Evolutionary conservation across 2,113 vertebrate genomes (phyloP), one percentile per base, ranked within the genome.

Genomic region (Lates calcarifer): DNA sequence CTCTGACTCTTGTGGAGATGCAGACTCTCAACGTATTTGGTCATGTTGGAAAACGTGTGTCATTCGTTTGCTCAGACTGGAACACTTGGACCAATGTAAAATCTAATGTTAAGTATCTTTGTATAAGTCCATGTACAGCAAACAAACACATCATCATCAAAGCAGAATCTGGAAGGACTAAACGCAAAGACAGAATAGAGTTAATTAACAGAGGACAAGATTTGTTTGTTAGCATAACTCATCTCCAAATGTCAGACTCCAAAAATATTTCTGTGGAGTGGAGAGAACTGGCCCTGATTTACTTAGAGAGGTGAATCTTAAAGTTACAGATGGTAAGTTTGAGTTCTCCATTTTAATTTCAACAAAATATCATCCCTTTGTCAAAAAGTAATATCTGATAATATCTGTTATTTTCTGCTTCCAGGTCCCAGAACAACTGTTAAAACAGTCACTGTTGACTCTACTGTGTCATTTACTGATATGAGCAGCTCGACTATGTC

Each of bases 201-300:
- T 2, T 90, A 58, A 10, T 0, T 13, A 87, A 85, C 60, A 29
- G 0, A 5, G 33, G 0, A 26, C 3, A 77, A 4, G 0, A 0
- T 45, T 81, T 87, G 26, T 39, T 4, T 20, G 82, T 90, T n/a
- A 87, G 72, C 18, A 68, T 87, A 39, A 56, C 4, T 33, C 9
- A 83, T 63, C 67, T 85, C 11, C 26, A 67, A 61, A 62, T 28
- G 58, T 62, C 60, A 28, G 79, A 90, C 33, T 56, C 67, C 4
- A 41, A 60, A 77, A 2, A 49, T 80, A 81, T 61, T 13, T 57
- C 7, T 89, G 76, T 74, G 73, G 79, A 74, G 5, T 31, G 8
- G 24, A 81, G 1, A 85, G 29, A 62, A 0, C 0, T 11, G 3
- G 0, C 1, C 0, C 0, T 1, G 85, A 90, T 68, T 0, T 0